Evolutionary conservation across 2,113 vertebrate species (phyloP).

Genomic region (Suricata suricatta): DNA sequence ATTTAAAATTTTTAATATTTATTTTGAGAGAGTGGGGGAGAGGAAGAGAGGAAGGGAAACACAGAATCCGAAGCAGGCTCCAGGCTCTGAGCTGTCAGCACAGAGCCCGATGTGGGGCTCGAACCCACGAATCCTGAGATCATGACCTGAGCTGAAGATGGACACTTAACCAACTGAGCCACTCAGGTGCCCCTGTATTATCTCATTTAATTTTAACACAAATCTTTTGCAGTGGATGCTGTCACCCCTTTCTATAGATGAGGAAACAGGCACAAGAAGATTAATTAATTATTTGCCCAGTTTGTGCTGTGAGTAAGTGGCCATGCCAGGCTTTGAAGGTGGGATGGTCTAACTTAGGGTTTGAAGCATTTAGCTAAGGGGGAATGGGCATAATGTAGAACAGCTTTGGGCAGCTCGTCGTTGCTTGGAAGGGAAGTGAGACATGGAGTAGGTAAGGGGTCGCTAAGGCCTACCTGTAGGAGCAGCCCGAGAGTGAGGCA

Average conservation of each 20-base stretch:
- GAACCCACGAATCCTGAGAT: too few relatives aligned
- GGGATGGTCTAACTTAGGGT: not conserved
- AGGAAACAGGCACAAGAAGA: not conserved
- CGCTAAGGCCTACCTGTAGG: not conserved
- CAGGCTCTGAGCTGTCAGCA: too few relatives aligned
- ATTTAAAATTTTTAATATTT: too few relatives aligned
- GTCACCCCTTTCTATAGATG: not conserved
- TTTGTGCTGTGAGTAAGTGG: not conserved
- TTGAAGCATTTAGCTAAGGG: not conserved
- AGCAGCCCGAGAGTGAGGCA: not conserved
- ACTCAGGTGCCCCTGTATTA: not conserved
- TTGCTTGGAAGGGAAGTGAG: not conserved
- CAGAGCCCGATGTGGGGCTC: too few relatives aligned
- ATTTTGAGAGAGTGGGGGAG: too few relatives aligned
- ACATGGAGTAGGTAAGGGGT: not conserved
- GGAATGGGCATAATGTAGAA: not conserved
- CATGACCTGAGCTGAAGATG: too few relatives aligned
- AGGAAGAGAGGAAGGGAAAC: too few relatives aligned
- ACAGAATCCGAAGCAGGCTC: too few relatives aligned
- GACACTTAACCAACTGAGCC: too few relatives aligned
- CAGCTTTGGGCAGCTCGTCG: not conserved
- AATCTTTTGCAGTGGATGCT: not conserved
- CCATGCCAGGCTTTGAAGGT: not conserved
- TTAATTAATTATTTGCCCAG: not conserved
- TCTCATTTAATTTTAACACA: slow-evolving; percentile 16